Percentiles rank a stretch among this genome's conserved stretches.
phyloP scores from a whole-genome alignment of 2,888 invertebrate genomes.

The Papilio gigon region DNA sequence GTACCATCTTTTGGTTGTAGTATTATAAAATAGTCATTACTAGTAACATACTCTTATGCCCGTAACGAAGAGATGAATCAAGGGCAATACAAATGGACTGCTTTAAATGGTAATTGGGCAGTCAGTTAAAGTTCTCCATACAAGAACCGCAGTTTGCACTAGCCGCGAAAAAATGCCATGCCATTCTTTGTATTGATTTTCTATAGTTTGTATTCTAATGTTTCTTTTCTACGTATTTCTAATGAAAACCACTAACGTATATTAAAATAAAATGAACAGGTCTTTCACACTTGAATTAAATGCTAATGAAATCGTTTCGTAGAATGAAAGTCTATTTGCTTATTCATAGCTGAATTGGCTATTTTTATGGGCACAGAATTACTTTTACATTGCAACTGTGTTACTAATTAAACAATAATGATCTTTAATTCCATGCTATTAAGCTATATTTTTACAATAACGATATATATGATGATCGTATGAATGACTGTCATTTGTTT shows the following conservation, averaged over 20 bases:
- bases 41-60: too few species aligned
- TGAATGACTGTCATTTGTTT: too few species aligned
- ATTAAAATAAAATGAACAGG: not conserved
- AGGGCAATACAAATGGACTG: too few species aligned
- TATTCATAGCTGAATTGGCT: not conserved
- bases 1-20: not conserved
- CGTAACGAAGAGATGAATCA: too few species aligned
- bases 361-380: not conserved
- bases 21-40: too few species aligned
- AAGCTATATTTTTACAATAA: too few species aligned
- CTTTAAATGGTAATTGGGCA: too few species aligned
- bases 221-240: not conserved
- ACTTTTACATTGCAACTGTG: not conserved
- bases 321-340: not conserved
- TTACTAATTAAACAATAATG: not conserved
- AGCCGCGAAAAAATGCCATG: too few species aligned
- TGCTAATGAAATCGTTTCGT: not conserved
- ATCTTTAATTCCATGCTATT: not conserved
- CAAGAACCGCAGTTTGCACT: too few species aligned
- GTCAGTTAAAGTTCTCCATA: too few species aligned
- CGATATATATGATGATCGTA: too few species aligned
- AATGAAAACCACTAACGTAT: not conserved
- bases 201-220: not conserved
- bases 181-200: too few species aligned
- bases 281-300: not conserved